These are phyloP conservation scores for Sylvilagus floridanus DNA, from an alignment of 2,797 vertebrate species.

Conservation along the genomic window DNA sequence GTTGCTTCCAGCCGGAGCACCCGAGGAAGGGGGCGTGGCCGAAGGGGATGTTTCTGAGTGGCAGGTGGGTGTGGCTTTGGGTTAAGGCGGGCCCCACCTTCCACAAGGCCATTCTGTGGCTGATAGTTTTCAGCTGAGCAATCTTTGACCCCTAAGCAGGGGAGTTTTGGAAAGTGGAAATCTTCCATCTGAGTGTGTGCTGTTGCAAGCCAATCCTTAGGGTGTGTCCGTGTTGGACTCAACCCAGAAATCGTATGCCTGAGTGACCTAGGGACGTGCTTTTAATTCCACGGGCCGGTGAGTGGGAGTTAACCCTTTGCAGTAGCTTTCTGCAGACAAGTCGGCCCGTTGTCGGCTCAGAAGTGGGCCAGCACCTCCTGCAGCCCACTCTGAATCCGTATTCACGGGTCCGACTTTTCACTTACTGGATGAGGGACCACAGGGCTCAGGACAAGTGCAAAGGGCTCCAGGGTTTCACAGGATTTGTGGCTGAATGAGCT, in stretches of 20 bases:
- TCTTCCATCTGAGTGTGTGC: constrained; percentile 23
- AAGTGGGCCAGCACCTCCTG: background rate
- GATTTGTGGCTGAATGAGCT: background rate
- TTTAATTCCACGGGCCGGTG: constrained; percentile 1
- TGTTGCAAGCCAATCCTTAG: background rate
- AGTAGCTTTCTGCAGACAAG: background rate
- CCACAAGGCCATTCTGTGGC: background rate
- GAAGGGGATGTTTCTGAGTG: constrained; percentile 74
- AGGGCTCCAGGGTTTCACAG: background rate
- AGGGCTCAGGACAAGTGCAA: no score
- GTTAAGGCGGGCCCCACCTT: background rate
- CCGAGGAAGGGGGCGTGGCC: constrained; percentile 66
- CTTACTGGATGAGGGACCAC: background rate
- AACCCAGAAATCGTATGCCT: constrained; percentile 20
- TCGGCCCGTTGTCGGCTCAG: background rate
- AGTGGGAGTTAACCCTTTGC: constrained; percentile 17
- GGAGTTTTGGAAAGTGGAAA: constrained; percentile 31
- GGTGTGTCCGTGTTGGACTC: constrained; percentile 49
- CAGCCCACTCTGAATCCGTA: background rate
- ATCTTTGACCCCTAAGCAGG: background rate
- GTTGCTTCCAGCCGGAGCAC: background rate
- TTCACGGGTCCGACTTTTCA: background rate
- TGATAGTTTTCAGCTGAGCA: constrained; percentile 30
- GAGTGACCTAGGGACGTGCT: constrained; percentile 25
- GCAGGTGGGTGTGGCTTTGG: constrained; percentile 81